A percentile compares a stretch with the other conserved stretches of the same genome.
phyloP scores from a whole-genome alignment of 2,113 vertebrate genomes.

The Myotis yumanensis region DNA sequence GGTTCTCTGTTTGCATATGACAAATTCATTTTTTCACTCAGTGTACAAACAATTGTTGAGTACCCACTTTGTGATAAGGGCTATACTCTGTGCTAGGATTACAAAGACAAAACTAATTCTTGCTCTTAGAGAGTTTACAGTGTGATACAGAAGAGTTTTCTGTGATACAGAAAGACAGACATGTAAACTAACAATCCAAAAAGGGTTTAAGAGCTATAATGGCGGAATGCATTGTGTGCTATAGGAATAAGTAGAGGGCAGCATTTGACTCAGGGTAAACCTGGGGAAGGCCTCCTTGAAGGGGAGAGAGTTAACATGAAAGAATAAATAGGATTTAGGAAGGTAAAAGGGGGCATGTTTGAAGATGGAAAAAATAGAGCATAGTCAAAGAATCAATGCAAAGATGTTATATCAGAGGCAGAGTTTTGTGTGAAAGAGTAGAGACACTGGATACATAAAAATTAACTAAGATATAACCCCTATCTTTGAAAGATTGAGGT shows the following conservation, averaged over 20 bases:
- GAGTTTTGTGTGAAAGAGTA: not conserved
- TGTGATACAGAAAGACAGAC: not conserved
- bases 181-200: not conserved
- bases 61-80: not conserved
- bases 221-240: not conserved
- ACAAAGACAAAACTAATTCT: not conserved
- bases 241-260: not conserved
- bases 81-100: not conserved
- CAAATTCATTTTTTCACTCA: not conserved
- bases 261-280: not conserved
- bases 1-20: constrained; percentile 16
- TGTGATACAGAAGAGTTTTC: not conserved
- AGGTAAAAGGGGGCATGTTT: not conserved
- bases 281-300: not conserved
- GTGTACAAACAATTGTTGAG: not conserved
- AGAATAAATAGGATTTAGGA: not conserved
- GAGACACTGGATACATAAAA: not conserved
- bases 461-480: not conserved
- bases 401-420: not conserved
- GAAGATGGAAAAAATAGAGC: not conserved
- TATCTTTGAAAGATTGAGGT: not conserved
- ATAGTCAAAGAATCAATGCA: not conserved
- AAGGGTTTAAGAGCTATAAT: not conserved
- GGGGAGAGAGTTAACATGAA: not conserved
- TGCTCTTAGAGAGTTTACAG: not conserved